These are phyloP conservation scores for Scaeva pyrastri DNA, from an alignment of 2,888 invertebrate species.

Conservation along the genomic window DNA sequence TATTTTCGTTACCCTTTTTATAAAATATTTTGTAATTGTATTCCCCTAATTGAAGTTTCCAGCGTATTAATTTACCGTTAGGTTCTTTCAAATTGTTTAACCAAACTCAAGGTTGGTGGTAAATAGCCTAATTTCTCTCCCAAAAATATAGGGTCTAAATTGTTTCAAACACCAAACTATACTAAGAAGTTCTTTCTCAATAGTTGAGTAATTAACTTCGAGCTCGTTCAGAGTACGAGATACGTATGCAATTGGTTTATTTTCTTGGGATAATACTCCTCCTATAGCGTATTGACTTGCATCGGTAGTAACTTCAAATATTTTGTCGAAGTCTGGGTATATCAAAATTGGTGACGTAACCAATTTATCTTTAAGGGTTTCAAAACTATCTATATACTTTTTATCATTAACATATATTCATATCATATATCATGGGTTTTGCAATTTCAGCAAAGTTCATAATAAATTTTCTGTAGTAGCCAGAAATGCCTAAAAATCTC, in stretches of 20 bases:
- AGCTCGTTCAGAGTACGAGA: neutral
- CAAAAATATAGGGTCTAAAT: conserved; percentile 6
- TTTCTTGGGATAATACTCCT: conserved; percentile 34
- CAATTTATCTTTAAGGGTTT: conserved; percentile 31
- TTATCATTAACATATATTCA: neutral
- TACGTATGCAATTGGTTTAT: conserved; percentile 14
- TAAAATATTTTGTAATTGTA: conserved; percentile 12
- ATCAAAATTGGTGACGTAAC: conserved; percentile 21
- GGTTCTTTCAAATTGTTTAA: conserved; percentile 1
- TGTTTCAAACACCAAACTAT: neutral
- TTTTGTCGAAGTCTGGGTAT: conserved; percentile 38
- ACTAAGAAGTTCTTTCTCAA: too few species aligned
- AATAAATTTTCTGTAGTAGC: conserved; percentile 55
- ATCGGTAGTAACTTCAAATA: conserved; percentile 48
- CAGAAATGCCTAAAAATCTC: conserved; percentile 65
- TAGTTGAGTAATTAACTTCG: neutral
- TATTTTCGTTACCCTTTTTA: conserved; percentile 22
- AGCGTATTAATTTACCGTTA: conserved; percentile 31
- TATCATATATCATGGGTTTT: neutral
- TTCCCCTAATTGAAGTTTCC: conserved; percentile 32
- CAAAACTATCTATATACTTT: conserved; percentile 10
- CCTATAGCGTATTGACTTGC: conserved; percentile 44
- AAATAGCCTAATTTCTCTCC: conserved; percentile 1
- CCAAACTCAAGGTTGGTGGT: conserved; percentile 2
- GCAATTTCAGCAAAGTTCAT: neutral